Base-by-base conservation (phyloP, 2,797 vertebrate genomes). In the Decapterus maruadsi region DNA sequence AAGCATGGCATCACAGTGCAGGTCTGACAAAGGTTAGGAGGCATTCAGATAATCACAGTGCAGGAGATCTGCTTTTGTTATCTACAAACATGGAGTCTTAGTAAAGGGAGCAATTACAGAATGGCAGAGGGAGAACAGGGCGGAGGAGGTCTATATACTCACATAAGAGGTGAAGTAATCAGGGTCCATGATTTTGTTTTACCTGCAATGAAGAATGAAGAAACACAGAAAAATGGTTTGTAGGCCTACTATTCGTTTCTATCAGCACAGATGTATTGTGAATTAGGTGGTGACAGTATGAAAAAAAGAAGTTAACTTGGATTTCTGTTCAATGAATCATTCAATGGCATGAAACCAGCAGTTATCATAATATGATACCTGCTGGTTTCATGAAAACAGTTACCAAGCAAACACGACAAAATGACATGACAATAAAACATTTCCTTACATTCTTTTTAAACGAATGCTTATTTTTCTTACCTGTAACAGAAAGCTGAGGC, bases 121-220 rank as follows among this genome's bases (percentile, higher is more conserved):
- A 34, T 4, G 2, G 9, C 10, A 45, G 50, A 22, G 16, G 8
- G 1, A 31, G 17, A 22, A 14, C 2, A n/a, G 40, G 20, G 42
- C 1, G 13, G 16, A 13, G 58, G 16, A n/a, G 9, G 53, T 78
- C 17, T 26, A n/a, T n/a, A n/a, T 48, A 89, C 91, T 91, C 40
- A 92, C 92, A 55, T 81, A 16, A 0, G 87, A 87, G n/a, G 72
- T 75, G 59, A 64, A 90, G 83, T 88, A 91, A 0, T 87, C 80
- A 0, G 54, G 60, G 51, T 94, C 90, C 93, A 94, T 94, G 72
- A 46, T 54, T 79, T 51, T 56, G 34, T 60, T 77, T 65, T 26
- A 61, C 40, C 81, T 88, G 36, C 1, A 63, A 20, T 4, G 45
- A 8, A 69, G 34, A 29, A 58, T 11, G 6, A 55, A 7, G 1